phyloP scores from a whole-genome alignment of 2,888 invertebrate genomes.

The Nasonovia ribisnigri region DNA sequence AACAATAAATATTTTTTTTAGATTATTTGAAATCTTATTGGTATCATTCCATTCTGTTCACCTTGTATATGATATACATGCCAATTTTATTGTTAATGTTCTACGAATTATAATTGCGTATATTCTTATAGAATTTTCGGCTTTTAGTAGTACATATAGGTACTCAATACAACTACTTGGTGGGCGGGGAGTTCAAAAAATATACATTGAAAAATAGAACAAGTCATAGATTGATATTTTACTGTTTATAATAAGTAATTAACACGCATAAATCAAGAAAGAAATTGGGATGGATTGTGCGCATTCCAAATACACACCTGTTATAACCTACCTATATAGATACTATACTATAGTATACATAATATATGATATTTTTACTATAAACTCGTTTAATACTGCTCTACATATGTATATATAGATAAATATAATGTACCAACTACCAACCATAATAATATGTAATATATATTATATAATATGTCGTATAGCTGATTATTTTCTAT shows the following conservation, averaged over 20 bases:
- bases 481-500: not conserved
- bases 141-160: too few species aligned
- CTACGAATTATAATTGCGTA: too few species aligned
- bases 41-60: too few species aligned
- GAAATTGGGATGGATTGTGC: not conserved
- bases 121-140: too few species aligned
- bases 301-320: not conserved
- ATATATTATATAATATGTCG: conserved; percentile 64
- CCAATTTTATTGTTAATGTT: too few species aligned
- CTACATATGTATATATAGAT: not conserved
- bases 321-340: not conserved
- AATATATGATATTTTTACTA: not conserved
- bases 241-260: not conserved
- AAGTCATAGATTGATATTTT: not conserved
- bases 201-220: not conserved
- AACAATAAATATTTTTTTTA: too few species aligned
- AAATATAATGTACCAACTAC: not conserved
- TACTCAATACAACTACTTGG: too few species aligned
- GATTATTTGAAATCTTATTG: too few species aligned
- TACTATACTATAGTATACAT: too few species aligned
- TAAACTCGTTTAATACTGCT: not conserved
- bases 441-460: not conserved
- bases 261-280: not conserved
- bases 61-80: too few species aligned
- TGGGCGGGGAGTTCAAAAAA: not conserved